These are phyloP conservation scores for Poecilia gillii DNA, from an alignment of 2,797 vertebrate genomes.

Conservation along the genomic window DNA sequence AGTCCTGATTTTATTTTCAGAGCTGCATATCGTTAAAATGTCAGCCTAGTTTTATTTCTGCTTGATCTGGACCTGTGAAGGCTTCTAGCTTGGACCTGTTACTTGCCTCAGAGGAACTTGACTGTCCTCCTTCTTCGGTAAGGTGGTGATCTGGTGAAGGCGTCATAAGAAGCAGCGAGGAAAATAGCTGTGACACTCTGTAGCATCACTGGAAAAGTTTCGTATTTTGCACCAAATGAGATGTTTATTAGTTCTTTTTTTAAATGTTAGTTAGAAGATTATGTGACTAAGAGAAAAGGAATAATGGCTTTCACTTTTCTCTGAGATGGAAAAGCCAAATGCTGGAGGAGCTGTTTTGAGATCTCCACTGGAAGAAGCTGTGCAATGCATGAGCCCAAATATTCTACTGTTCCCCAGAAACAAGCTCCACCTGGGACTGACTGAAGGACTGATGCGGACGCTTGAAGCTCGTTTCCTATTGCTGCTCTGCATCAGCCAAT, in stretches of 20 bases:
- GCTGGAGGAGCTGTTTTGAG: conserved; percentile 69
- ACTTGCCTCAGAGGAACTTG: conserved; percentile 44
- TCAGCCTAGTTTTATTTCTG: conserved; percentile 32
- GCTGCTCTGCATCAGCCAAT: conserved; percentile 55
- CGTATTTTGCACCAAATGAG: conserved; percentile 82
- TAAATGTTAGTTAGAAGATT: conserved; percentile 68
- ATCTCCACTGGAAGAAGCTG: conserved; percentile 83
- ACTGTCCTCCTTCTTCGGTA: neutral
- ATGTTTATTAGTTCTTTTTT: conserved; percentile 48
- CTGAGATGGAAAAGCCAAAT: conserved; percentile 74
- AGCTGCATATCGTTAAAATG: conserved; percentile 34
- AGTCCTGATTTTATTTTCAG: conserved; percentile 39
- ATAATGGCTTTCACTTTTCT: conserved; percentile 39
- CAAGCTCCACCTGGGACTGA: conserved; percentile 57
- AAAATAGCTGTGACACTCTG: conserved; percentile 70
- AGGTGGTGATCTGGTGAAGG: conserved; percentile 32
- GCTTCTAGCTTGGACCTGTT: conserved; percentile 14
- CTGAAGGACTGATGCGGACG: conserved; percentile 66
- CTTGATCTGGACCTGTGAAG: conserved; percentile 50
- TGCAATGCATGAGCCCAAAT: conserved; percentile 92
- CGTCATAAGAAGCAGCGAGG: conserved; percentile 68
- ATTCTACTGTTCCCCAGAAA: conserved; percentile 63
- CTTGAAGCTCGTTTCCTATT: conserved; percentile 63
- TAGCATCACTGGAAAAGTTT: conserved; percentile 61
- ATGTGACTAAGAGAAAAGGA: conserved; percentile 79